These are phyloP conservation scores for Dendroctonus valens DNA, from an alignment of 1,140 invertebrate genomes.

Conservation along the genomic window DNA sequence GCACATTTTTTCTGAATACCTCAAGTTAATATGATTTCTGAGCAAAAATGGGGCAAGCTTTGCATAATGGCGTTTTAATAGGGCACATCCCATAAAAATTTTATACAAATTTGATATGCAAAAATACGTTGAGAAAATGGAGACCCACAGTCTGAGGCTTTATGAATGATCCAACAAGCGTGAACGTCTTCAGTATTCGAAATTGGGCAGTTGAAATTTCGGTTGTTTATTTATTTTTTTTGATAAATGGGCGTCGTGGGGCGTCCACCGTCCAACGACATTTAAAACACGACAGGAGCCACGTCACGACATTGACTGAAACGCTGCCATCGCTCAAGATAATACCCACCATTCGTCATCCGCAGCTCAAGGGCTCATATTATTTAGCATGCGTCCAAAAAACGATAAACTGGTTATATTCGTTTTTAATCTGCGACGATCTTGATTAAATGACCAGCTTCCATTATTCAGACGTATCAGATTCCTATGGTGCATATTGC, in stretches of 20 bases:
- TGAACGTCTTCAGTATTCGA: no score
- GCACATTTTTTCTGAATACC: no score
- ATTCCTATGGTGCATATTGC: constrained; percentile 18
- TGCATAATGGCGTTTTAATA: no score
- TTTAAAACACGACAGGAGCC: constrained; percentile 43
- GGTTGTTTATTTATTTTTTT: background rate
- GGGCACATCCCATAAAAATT: no score
- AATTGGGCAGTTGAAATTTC: no score
- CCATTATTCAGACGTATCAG: constrained; percentile 26
- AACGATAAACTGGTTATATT: constrained; percentile 31
- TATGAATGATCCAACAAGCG: no score
- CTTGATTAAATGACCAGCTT: constrained; percentile 32
- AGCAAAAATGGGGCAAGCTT: no score
- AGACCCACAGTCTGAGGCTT: no score
- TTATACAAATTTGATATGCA: no score
- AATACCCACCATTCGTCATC: constrained; percentile 41
- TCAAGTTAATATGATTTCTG: no score
- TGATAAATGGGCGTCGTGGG: constrained; percentile 39
- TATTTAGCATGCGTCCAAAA: constrained; percentile 35
- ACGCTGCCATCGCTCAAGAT: constrained; percentile 43
- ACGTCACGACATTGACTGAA: constrained; percentile 42
- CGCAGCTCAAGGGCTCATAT: constrained; percentile 35
- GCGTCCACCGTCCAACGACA: constrained; percentile 31
- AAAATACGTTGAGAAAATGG: no score
- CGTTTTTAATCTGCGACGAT: constrained; percentile 36